Conservation (phyloP, 2,888 invertebrate genomes). For the Salpingus planirostris region DNA sequence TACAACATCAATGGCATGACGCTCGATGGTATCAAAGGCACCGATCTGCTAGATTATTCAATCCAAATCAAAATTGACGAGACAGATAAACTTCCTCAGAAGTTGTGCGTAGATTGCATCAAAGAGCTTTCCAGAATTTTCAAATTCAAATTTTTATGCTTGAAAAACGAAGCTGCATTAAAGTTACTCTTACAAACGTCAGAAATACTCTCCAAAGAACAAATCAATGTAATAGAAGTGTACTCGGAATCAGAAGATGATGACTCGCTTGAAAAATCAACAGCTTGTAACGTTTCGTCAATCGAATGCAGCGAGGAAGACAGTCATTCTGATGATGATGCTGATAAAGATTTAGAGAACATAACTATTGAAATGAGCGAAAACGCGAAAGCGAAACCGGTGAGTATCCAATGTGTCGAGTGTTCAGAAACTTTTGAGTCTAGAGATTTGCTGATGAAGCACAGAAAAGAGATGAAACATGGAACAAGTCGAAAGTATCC, state of each 20-base stretch:
- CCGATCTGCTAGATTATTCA: neutral
- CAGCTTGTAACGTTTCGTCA: too few relatives aligned
- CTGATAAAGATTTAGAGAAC: too few relatives aligned
- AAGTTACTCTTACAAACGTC: neutral
- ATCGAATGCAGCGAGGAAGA: too few relatives aligned
- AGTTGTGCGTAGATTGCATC: constrained; percentile 11
- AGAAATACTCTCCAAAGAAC: neutral
- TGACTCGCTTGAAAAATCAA: constrained; percentile 8
- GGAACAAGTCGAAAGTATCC: constrained; percentile 3
- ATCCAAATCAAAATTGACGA: neutral
- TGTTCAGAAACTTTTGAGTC: too few relatives aligned
- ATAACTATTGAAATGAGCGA: too few relatives aligned
- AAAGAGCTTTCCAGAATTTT: constrained; percentile 8
- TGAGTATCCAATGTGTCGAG: too few relatives aligned
- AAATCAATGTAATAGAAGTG: too few relatives aligned
- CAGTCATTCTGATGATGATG: too few relatives aligned
- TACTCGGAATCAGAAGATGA: constrained; percentile 9
- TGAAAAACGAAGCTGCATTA: constrained; percentile 9
- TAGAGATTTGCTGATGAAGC: too few relatives aligned
- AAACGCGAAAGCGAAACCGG: neutral
- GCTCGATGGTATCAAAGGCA: neutral
- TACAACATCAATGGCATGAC: constrained; percentile 1
- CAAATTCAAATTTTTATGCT: constrained; percentile 10
- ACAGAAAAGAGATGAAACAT: constrained; percentile 10
- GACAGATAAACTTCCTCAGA: constrained; percentile 10